A percentile compares a stretch with the other conserved stretches of the same genome.
Evolutionary conservation across 1,140 invertebrate species (phyloP).

Genomic region (Maniola jurtina): DNA sequence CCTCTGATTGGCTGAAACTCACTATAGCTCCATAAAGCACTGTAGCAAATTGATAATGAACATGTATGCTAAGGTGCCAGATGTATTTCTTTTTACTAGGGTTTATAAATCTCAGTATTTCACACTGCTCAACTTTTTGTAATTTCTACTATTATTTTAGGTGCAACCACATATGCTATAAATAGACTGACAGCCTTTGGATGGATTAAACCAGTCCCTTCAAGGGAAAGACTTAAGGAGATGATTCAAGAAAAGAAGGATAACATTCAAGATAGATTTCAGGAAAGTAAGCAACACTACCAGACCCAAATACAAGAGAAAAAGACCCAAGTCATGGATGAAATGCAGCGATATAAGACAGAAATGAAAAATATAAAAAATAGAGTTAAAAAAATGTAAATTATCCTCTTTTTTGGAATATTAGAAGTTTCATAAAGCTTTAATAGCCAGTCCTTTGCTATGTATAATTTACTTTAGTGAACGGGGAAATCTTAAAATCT

Average conservation of each 20-base stretch:
- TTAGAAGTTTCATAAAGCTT: slow-evolving; percentile 13
- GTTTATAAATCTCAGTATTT: too few species aligned
- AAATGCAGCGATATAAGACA: slow-evolving; percentile 74
- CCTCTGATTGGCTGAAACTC: too few species aligned
- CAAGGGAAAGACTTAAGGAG: slow-evolving; percentile 80
- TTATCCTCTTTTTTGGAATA: background rate
- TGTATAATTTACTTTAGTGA: slow-evolving; percentile 13
- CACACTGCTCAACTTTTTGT: too few species aligned
- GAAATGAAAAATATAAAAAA: slow-evolving; percentile 76
- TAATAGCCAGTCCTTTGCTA: slow-evolving; percentile 20
- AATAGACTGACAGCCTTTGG: slow-evolving; percentile 83
- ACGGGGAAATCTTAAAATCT: slow-evolving; percentile 15
- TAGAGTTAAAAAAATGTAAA: slow-evolving; percentile 70
- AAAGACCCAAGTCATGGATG: slow-evolving; percentile 72
- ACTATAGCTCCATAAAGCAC: too few species aligned
- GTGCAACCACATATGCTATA: slow-evolving; percentile 86
- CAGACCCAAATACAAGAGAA: slow-evolving; percentile 65
- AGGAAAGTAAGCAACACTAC: slow-evolving; percentile 74
- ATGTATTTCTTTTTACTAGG: too few species aligned
- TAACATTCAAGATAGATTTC: slow-evolving; percentile 74
- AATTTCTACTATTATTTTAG: too few species aligned
- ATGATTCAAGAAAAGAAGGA: slow-evolving; percentile 81
- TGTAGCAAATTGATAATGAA: too few species aligned
- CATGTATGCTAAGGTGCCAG: too few species aligned
- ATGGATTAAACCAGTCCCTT: slow-evolving; percentile 84